Conservation (phyloP, 2,888 invertebrate species). For the Aromia moschata region DNA sequence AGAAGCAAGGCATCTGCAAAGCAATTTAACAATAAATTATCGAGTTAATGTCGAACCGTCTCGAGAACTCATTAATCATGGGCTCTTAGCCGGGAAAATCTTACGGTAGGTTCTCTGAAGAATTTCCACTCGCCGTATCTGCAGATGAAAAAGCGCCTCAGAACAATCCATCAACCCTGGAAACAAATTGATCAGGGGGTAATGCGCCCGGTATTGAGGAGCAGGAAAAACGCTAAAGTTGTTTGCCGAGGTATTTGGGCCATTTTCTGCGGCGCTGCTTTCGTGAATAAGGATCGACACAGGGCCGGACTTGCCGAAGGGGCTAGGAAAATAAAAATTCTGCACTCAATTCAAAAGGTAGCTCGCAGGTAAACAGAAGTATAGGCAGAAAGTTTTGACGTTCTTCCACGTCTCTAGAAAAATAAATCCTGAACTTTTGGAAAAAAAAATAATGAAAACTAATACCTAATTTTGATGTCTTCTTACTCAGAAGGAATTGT, state of each 20-base stretch:
- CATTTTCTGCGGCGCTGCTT: slow-evolving; percentile 19
- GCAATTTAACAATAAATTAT: slow-evolving; percentile 5
- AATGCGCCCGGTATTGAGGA: slow-evolving; percentile 30
- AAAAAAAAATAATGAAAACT: too few relatives aligned
- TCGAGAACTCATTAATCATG: slow-evolving; percentile 10
- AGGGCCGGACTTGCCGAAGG: too few relatives aligned
- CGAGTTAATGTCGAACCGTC: neutral
- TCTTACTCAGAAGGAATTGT: too few relatives aligned
- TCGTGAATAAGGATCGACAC: slow-evolving; percentile 37
- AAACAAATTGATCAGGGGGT: slow-evolving; percentile 33
- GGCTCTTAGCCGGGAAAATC: neutral
- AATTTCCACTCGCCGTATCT: too few relatives aligned
- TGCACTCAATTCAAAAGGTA: too few relatives aligned
- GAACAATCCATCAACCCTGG: slow-evolving; percentile 31
- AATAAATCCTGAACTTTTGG: too few relatives aligned
- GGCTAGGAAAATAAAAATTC: too few relatives aligned
- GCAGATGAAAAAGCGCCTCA: neutral
- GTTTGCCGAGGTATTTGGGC: slow-evolving; percentile 26
- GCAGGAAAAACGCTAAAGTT: slow-evolving; percentile 19
- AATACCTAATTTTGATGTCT: too few relatives aligned
- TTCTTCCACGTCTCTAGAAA: too few relatives aligned
- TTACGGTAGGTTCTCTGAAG: slow-evolving; percentile 16
- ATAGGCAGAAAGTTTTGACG: too few relatives aligned
- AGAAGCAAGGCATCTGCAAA: neutral
- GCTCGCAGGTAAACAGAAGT: too few relatives aligned